Evolutionary conservation across 35 echinoderm and acorn worm species (phyloP), one percentile per base, ranked within the genome.

Genomic region (Stichopus chloronotus): DNA sequence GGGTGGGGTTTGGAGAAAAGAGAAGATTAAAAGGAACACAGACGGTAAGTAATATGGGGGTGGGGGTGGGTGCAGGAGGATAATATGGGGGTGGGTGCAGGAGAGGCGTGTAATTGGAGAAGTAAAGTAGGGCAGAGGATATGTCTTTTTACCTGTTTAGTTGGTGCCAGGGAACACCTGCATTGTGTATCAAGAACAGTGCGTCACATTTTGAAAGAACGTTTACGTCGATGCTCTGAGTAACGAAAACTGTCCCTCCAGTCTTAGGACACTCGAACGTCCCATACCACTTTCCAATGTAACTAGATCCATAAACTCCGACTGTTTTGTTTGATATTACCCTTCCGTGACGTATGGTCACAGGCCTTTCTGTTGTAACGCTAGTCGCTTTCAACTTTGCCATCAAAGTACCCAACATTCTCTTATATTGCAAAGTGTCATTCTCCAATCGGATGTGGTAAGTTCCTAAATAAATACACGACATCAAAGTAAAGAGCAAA

Each of bases 71-170:
- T 20, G 65, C n/a, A 14, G 65, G n/a, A 71, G 11, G n/a, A n/a
- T n/a, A n/a, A n/a, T n/a, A 71, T 14, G n/a, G n/a, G 11, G 11
- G n/a, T 14, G 65, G 2, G n/a, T 20, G 65, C n/a, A 14, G 65
- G n/a, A 71, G 11, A 14, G 11, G n/a, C n/a, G 11, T 71, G 11
- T 20, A 12, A 14, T 14, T 71, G 65, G n/a, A 71, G n/a, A 20
- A 14, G 11, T 71, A 14, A 20, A 71, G 2, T 71, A 71, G n/a
- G 65, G 11, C 65, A 12, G n/a, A 12, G 11, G 11, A 20, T 71
- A 20, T 71, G 65, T 71, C 65, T 2, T 52, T 52, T n/a, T 79
- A 79, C 77, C 77, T 79, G 21, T n/a, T 79, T n/a, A 79, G 77
- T 25, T 13, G 13, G 13, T 5, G 9, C 77, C 77, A 79, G 22